Base-by-base conservation (phyloP, 53 echinoderm and acorn worm genomes). In the Arbacia lixula region DNA sequence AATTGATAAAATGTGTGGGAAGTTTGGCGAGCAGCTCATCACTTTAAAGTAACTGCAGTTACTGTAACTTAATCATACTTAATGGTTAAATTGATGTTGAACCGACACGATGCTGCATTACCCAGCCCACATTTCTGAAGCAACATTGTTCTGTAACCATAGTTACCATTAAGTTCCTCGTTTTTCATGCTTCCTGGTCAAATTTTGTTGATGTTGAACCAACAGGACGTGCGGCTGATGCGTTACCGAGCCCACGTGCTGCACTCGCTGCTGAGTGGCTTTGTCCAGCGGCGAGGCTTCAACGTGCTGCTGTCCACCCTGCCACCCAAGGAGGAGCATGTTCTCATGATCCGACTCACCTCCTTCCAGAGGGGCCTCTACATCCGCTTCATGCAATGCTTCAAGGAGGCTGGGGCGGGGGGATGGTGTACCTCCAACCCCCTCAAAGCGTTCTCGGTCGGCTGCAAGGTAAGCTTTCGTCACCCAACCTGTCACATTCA, bases 341-440 rank as follows among this genome's bases (percentile, higher is more conserved):
- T 97, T 27, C 66, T 97, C 22, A 29, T 97, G 63, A 92, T 97
- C 12, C 79, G 98, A 31, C 86, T 94, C 58, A 97, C 98, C 3
- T 85, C 92, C 9, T 93, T 97, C 75, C 98, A 97, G 90, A 72
- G 88, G 20, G 94, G 93, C 37, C 79, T 97, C 35, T 97, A 97
- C 54, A 84, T 92, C 85, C 89, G 87, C 38, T 97, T 97, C 74
- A 97, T 97, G 98, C 94, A 97, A 52, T 90, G 90, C 72, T 97
- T 97, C 85, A 92, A 66, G 12, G 98, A 97, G 77, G 90, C 88
- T 27, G 98, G 98, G 1, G 92, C 98, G 0, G 92, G 90, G 28
- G 98, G 98, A 0, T 97, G 98, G 98, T 97, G 98, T 51, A 80
- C 88, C 2, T 83, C 98, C 22, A 99, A 99, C 49, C 99, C 99